Conservation (phyloP, 2,797 vertebrate species). For the Yasuhikotakia modesta region DNA sequence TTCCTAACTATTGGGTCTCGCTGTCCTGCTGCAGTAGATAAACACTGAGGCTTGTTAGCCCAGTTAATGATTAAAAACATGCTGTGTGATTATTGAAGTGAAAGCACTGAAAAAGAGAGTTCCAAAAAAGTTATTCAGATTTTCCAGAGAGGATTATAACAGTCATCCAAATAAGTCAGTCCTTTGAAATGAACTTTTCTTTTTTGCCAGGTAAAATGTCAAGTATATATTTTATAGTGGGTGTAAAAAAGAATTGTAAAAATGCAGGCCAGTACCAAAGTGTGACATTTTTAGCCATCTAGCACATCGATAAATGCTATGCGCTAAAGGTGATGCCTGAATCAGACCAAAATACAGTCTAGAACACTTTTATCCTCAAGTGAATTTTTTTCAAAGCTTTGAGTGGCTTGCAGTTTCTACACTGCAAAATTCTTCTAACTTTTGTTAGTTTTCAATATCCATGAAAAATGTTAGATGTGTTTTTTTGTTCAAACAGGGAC, state of each 20-base stretch:
- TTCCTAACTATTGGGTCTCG: constrained; percentile 24
- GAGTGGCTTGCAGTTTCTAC: too few relatives aligned
- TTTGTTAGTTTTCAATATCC: too few relatives aligned
- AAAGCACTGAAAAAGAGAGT: constrained; percentile 28
- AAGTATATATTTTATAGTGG: constrained; percentile 17
- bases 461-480: too few relatives aligned
- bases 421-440: not conserved
- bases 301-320: constrained; percentile 32
- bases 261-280: constrained; percentile 22
- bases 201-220: constrained; percentile 36
- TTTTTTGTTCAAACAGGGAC: not conserved
- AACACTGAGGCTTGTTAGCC: not conserved
- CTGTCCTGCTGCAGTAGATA: constrained; percentile 13
- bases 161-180: not conserved
- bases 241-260: not conserved
- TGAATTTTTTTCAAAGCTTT: too few relatives aligned
- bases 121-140: constrained; percentile 23
- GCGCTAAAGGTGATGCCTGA: constrained; percentile 33
- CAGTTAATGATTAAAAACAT: constrained; percentile 34
- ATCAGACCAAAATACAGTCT: not conserved
- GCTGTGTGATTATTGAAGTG: constrained; percentile 18
- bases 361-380: not conserved
- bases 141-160: not conserved
- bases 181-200: not conserved
- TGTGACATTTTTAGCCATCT: constrained; percentile 44